phyloP scores from a whole-genome alignment of 2,113 vertebrate genomes.

The Parotia lawesii region DNA sequence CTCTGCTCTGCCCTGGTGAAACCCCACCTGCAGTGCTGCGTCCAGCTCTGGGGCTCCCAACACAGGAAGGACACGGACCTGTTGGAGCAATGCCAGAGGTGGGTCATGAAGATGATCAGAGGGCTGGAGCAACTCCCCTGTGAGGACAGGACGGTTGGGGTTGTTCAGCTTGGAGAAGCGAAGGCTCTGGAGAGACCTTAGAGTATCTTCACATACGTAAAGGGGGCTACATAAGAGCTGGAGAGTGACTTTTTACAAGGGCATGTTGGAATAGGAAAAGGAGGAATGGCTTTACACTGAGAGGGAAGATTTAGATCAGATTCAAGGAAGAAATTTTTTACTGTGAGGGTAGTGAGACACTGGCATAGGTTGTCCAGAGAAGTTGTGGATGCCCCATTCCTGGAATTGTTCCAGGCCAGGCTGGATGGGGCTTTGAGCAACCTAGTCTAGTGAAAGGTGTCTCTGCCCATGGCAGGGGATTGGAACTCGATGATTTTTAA shows the following conservation, averaged over 20 bases:
- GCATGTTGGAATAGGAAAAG: not conserved
- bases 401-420: not conserved
- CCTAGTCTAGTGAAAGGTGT: not conserved
- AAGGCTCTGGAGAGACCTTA: not conserved
- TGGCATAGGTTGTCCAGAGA: not conserved
- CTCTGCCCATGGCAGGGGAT: not conserved
- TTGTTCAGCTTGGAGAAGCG: not conserved
- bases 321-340: not conserved
- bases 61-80: not conserved
- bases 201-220: not conserved
- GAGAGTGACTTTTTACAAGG: not conserved
- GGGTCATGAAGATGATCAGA: not conserved
- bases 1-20: not conserved
- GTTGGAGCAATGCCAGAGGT: not conserved
- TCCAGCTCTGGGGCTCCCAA: not conserved
- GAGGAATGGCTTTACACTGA: not conserved
- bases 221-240: not conserved
- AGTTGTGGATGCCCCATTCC: not conserved
- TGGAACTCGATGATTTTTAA: not conserved
- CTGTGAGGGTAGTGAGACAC: not conserved
- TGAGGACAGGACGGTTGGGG: not conserved
- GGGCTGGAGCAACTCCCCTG: not conserved
- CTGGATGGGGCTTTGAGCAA: not conserved
- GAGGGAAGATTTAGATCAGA: not conserved
- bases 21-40: not conserved